Conservation (phyloP, 2,888 invertebrate genomes). For the Lamellibrachia satsuma region DNA sequence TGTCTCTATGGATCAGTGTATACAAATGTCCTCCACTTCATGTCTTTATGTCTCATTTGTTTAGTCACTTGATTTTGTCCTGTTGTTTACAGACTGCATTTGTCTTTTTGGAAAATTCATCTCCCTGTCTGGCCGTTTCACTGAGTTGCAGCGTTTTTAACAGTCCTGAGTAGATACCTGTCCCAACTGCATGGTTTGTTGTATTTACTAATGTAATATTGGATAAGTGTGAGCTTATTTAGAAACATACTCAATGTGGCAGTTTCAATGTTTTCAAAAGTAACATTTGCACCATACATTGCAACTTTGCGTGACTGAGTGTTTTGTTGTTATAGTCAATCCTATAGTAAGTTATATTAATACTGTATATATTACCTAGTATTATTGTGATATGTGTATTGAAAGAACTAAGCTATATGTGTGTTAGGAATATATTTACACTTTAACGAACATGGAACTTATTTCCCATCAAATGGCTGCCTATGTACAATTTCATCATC, state of each 20-base stretch:
- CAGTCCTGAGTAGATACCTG: too few species aligned
- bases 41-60: too few species aligned
- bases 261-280: neutral
- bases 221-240: neutral
- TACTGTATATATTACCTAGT: neutral
- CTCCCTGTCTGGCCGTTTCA: too few species aligned
- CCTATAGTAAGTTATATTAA: neutral
- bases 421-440: neutral
- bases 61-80: too few species aligned
- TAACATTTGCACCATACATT: neutral
- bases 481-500: too few species aligned
- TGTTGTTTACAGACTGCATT: too few species aligned
- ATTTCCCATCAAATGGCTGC: neutral
- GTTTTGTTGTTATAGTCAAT: neutral
- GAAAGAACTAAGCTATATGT: neutral
- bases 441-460: neutral
- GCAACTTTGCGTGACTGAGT: neutral
- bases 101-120: too few species aligned
- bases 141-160: too few species aligned
- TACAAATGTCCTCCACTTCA: too few species aligned
- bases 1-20: too few species aligned
- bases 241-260: neutral
- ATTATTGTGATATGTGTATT: neutral
- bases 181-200: too few species aligned
- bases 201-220: too few species aligned